A percentile compares a stretch with the other conserved stretches of the same genome.
Conservation (phyloP, 2,113 vertebrate genomes). For the Aldabrachelys gigantea region DNA sequence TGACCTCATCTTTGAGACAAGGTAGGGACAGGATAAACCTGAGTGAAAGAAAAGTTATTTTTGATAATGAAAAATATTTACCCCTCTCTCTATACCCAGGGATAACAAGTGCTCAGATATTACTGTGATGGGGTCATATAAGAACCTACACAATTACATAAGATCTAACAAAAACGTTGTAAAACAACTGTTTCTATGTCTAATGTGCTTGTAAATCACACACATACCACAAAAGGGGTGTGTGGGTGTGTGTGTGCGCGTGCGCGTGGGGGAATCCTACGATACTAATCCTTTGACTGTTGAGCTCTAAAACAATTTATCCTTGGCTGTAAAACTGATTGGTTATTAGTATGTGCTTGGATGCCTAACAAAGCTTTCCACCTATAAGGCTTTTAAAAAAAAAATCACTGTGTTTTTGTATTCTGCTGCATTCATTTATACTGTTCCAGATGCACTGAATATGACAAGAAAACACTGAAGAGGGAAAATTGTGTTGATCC, state of each 20-base stretch:
- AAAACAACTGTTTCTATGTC: background rate
- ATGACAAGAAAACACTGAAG: background rate
- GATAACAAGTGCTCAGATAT: background rate
- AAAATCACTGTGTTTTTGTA: background rate
- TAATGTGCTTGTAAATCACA: background rate
- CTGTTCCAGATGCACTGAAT: background rate
- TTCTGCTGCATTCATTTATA: background rate
- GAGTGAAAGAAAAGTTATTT: slow-evolving; percentile 1
- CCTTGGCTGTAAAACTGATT: background rate
- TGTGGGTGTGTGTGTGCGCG: too few species aligned
- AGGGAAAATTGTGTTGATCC: background rate
- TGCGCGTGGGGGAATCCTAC: background rate
- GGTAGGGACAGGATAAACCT: slow-evolving; percentile 30
- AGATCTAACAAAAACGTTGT: background rate
- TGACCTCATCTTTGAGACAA: slow-evolving; percentile 37
- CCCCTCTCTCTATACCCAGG: background rate
- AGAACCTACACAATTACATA: background rate
- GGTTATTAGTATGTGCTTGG: background rate
- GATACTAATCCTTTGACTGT: background rate
- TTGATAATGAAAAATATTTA: background rate
- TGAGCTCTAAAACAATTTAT: background rate
- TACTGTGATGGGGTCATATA: background rate
- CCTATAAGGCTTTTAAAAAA: background rate
- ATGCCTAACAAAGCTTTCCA: background rate
- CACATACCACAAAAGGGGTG: background rate